These are phyloP conservation scores for Coptotermes formosanus DNA, from an alignment of 1,140 invertebrate genomes.

Conservation along the genomic window DNA sequence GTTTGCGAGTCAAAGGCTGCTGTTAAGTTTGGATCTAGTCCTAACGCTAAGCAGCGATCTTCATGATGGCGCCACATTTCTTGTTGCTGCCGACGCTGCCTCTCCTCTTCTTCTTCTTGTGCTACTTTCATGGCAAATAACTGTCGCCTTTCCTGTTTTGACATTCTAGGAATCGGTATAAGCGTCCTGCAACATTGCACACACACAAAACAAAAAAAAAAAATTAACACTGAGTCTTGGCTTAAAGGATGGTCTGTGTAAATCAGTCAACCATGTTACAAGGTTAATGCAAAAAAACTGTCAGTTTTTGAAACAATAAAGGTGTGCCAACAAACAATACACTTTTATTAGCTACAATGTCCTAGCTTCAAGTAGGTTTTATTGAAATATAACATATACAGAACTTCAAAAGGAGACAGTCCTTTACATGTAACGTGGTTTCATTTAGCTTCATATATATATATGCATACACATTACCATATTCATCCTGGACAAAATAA, in stretches of 20 bases:
- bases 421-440: no score
- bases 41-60: conserved; percentile 58
- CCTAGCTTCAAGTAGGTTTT: no score
- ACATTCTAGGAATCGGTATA: conserved; percentile 47
- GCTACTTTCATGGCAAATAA: conserved; percentile 76
- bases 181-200: neutral
- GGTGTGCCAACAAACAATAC: no score
- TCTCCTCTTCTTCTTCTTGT: conserved; percentile 59
- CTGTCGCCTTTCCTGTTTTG: conserved; percentile 70
- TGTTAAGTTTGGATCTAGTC: conserved; percentile 57
- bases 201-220: neutral
- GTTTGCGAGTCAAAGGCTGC: conserved; percentile 55
- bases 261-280: neutral
- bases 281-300: no score
- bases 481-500: no score
- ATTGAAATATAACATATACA: no score
- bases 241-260: neutral
- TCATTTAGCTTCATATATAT: no score
- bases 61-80: conserved; percentile 64
- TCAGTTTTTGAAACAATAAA: no score
- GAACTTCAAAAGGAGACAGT: no score
- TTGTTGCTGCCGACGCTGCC: conserved; percentile 59
- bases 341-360: no score
- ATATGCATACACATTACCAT: no score
- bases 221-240: neutral